Conservation (phyloP, 1,140 invertebrate species). For the Aphidius gifuensis region DNA sequence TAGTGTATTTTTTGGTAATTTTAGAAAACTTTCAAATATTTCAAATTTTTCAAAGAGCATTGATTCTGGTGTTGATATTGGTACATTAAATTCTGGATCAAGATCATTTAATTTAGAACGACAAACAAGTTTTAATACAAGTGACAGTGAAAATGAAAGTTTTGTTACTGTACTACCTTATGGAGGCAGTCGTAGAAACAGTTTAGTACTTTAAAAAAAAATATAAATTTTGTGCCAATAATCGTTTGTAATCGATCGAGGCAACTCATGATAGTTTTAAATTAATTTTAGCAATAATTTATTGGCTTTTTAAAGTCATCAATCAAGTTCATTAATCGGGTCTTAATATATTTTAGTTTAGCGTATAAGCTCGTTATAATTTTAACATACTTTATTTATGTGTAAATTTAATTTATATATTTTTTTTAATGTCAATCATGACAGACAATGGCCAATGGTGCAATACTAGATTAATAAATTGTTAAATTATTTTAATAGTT, state of each 20-base stretch:
- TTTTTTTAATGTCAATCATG: background rate
- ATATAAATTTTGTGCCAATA: slow-evolving; percentile 8
- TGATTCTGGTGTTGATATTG: slow-evolving; percentile 39
- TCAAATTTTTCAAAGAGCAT: slow-evolving; percentile 57
- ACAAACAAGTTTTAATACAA: slow-evolving; percentile 38
- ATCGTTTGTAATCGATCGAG: background rate
- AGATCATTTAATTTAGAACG: slow-evolving; percentile 23
- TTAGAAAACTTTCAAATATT: slow-evolving; percentile 37
- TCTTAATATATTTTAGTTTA: background rate
- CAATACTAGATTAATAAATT: slow-evolving; percentile 33
- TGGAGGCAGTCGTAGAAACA: slow-evolving; percentile 27
- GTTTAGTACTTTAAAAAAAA: slow-evolving; percentile 12
- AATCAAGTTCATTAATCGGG: slow-evolving; percentile 41
- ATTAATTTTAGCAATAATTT: slow-evolving; percentile 13
- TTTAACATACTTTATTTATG: slow-evolving; percentile 22
- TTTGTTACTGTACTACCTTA: slow-evolving; percentile 53
- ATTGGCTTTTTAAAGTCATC: slow-evolving; percentile 8
- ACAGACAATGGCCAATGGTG: slow-evolving; percentile 36
- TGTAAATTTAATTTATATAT: slow-evolving; percentile 14
- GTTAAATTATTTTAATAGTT: slow-evolving; percentile 12
- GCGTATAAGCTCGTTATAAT: no score
- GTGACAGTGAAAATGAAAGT: slow-evolving; percentile 54
- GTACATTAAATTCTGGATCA: slow-evolving; percentile 26
- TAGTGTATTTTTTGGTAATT: slow-evolving; percentile 70
- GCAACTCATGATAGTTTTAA: background rate